Conservation (phyloP, 2,888 invertebrate genomes). For the Hirtodrosophila duncani region DNA sequence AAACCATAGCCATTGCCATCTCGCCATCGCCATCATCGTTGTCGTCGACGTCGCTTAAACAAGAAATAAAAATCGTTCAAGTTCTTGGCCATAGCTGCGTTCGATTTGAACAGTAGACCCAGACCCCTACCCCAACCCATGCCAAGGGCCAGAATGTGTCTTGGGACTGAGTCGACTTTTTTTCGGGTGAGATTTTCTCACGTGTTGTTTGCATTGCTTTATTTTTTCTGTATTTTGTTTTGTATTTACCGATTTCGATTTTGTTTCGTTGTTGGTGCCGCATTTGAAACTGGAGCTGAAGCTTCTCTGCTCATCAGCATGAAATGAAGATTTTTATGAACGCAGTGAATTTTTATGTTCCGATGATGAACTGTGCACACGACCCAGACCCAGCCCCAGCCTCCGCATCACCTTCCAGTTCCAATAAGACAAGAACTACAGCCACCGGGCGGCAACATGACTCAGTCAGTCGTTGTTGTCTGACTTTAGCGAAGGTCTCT, state of each 20-base stretch:
- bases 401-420: conserved; percentile 30
- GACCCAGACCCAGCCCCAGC: conserved; percentile 32
- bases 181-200: conserved; percentile 67
- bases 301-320: conserved; percentile 66
- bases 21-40: neutral
- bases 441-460: conserved; percentile 61
- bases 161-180: conserved; percentile 24
- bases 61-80: conserved; percentile 73
- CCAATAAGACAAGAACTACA: too few relatives aligned
- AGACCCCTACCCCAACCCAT: neutral
- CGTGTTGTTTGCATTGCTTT: conserved; percentile 71
- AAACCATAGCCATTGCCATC: neutral
- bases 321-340: conserved; percentile 73
- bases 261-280: conserved; percentile 46
- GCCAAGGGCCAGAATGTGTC: conserved; percentile 36
- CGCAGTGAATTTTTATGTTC: conserved; percentile 72
- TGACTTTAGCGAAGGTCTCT: conserved; percentile 39
- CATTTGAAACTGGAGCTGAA: conserved; percentile 67
- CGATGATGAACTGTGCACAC: conserved; percentile 72
- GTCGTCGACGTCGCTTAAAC: conserved; percentile 51
- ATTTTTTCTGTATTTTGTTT: conserved; percentile 40
- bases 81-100: conserved; percentile 51
- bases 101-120: conserved; percentile 35
- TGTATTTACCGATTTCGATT: conserved; percentile 57
- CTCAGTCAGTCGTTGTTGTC: conserved; percentile 31